Percentiles rank a stretch among this genome's conserved stretches.
phyloP scores from a whole-genome alignment of 1,140 invertebrate genomes.

The Eupristina koningsbergeri region DNA sequence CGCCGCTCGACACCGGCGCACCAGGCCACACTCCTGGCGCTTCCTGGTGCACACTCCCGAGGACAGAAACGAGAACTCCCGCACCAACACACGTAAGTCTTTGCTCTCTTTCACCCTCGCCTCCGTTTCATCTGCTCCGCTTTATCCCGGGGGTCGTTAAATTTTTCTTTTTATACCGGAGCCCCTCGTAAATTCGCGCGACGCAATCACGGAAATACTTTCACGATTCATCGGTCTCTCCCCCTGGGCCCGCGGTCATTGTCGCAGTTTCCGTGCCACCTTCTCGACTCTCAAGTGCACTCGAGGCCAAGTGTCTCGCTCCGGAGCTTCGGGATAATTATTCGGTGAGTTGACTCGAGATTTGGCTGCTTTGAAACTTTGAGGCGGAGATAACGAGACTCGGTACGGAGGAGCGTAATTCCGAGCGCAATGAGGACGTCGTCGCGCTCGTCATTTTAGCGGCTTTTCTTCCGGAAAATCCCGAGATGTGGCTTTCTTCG shows the following conservation, averaged over 20 bases:
- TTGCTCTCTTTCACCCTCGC: constrained; percentile 50
- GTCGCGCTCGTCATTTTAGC: not conserved
- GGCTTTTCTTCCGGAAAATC: not conserved
- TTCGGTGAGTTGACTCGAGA: not conserved
- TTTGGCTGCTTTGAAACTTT: too few relatives aligned
- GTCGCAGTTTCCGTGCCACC: not conserved
- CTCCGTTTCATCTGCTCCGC: constrained; percentile 31
- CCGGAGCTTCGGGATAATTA: not conserved
- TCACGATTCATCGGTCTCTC: constrained; percentile 11
- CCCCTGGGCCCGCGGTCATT: not conserved
- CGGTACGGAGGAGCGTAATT: too few relatives aligned
- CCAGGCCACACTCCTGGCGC: not conserved
- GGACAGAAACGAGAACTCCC: constrained; percentile 13
- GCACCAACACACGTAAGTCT: constrained; percentile 1
- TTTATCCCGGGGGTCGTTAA: constrained; percentile 58
- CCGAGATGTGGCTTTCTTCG: too few relatives aligned
- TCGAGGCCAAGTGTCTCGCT: too few relatives aligned
- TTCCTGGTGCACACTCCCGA: not conserved
- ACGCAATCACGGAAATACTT: constrained; percentile 29
- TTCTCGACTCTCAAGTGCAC: too few relatives aligned
- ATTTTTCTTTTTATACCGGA: constrained; percentile 47
- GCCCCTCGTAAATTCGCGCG: too few relatives aligned
- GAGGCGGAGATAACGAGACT: too few relatives aligned
- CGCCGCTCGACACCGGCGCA: not conserved
- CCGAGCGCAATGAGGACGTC: too few relatives aligned